Base-by-base conservation (phyloP, 2,797 vertebrate genomes). In the Pangasius djambal region DNA sequence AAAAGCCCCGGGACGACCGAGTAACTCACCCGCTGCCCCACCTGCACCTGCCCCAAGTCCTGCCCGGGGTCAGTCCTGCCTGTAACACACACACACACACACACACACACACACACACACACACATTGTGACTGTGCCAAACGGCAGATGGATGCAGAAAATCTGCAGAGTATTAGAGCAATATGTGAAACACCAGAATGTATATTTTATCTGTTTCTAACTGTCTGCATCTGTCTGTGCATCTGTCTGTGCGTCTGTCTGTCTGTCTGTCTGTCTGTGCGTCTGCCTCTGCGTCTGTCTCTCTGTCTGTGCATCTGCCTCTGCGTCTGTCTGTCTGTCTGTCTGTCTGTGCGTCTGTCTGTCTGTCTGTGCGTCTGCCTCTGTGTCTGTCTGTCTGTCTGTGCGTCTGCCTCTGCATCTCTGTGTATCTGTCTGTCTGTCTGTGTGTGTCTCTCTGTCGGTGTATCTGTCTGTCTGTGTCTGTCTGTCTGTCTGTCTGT, bases 21-120 rank as follows among this genome's bases (percentile, higher is more conserved):
- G 93, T 98, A 98, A 89, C 96, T 95, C 0, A 95, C 97, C 94
- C 96, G 95, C 93, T 97, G 97, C 81, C 98, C 99, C 90, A 99
- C 93, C 91, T 98, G 98, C 63, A 99, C 97, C 93, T 98, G 97
- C 91, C 98, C 98, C 0, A 97, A 97, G 92, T 99, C 98, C 90
- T 99, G 97, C 91, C 97, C 97, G 95, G 97, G 98, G 95, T 99
- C 99, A 95, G 98, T 93, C 94, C 97, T 97, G 94, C 98, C 98
- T 99, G 91, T 91, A 65, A n/a, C 13, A 88, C n/a, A 88, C 31
- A 85, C 22, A 79, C 37, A 87, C 44, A 79, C 37, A 86, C 44
- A 81, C 18, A 85, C 13, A 72, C 12, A 79, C 13, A 61, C 65
- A 52, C 34, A 16, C 37, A 40, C 20, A 48, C 28, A 59, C 9